A percentile compares a stretch with the other conserved stretches of the same genome.
Conservation (phyloP, 2,888 invertebrate genomes). For the Netelia fuscicornis region DNA sequence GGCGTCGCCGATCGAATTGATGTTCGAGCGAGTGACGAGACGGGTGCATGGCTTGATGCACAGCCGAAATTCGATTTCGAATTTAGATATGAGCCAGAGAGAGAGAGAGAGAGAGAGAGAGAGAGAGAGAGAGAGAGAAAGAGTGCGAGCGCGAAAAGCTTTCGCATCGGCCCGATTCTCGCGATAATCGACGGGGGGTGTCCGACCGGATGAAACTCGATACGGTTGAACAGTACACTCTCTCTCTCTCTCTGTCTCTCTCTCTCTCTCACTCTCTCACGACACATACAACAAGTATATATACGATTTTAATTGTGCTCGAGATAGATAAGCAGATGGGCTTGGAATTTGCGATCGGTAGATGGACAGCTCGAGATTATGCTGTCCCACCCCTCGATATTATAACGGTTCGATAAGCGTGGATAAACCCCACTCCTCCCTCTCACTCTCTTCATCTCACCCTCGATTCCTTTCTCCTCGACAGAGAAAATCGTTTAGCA, state of each 20-base stretch:
- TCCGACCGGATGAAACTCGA: constrained; percentile 67
- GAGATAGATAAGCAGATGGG: constrained; percentile 66
- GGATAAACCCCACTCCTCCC: constrained; percentile 42
- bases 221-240: constrained; percentile 56
- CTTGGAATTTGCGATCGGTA: constrained; percentile 47
- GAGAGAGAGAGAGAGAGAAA: constrained; percentile 21
- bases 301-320: constrained; percentile 64
- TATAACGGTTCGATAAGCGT: constrained; percentile 29
- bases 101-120: constrained; percentile 28
- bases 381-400: constrained; percentile 36
- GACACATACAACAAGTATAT: background rate
- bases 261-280: background rate
- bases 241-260: constrained; percentile 24
- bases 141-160: constrained; percentile 31
- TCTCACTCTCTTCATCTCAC: background rate
- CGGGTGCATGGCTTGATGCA: constrained; percentile 47
- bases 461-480: background rate
- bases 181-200: constrained; percentile 66
- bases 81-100: constrained; percentile 59
- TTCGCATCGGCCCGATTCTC: constrained; percentile 57
- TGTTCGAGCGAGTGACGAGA: constrained; percentile 45
- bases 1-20: constrained; percentile 63
- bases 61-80: constrained; percentile 63
- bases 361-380: constrained; percentile 56
- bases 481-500: constrained; percentile 1